Conservation (phyloP, 2,797 vertebrate species). For the Muscicapa striata region DNA sequence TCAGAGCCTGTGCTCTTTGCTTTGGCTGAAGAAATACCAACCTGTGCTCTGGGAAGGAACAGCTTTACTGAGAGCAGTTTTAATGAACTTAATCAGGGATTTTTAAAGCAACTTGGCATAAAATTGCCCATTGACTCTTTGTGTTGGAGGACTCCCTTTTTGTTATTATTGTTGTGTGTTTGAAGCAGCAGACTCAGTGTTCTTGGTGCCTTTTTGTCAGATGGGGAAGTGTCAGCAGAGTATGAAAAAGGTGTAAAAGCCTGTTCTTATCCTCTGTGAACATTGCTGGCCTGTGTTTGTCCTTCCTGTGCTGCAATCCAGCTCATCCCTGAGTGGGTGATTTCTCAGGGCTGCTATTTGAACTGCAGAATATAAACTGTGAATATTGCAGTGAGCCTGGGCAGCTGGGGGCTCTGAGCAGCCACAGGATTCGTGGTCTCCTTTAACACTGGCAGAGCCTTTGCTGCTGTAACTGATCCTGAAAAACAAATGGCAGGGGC, state of each 20-base stretch:
- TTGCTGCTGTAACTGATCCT: not conserved
- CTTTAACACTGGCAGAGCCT: not conserved
- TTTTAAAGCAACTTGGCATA: not conserved
- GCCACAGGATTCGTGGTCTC: not conserved
- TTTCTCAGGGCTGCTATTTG: not conserved
- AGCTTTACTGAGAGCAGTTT: not conserved
- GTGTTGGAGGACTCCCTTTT: not conserved
- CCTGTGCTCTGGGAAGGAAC: not conserved
- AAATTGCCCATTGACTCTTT: not conserved
- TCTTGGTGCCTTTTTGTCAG: not conserved
- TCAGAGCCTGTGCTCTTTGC: conserved; percentile 25
- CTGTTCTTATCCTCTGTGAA: not conserved
- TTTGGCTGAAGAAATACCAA: not conserved
- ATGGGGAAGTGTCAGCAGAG: not conserved
- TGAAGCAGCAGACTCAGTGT: not conserved
- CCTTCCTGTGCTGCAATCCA: not conserved
- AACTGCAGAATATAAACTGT: not conserved
- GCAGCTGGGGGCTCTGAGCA: not conserved
- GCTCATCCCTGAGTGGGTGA: not conserved
- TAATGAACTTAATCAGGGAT: not conserved
- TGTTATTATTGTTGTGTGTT: not conserved
- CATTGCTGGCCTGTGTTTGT: not conserved
- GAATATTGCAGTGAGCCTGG: not conserved
- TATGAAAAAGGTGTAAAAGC: not conserved
- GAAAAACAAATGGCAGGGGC: not conserved